phyloP scores from a whole-genome alignment of 2,797 vertebrate genomes.

The Staurois parvus region DNA sequence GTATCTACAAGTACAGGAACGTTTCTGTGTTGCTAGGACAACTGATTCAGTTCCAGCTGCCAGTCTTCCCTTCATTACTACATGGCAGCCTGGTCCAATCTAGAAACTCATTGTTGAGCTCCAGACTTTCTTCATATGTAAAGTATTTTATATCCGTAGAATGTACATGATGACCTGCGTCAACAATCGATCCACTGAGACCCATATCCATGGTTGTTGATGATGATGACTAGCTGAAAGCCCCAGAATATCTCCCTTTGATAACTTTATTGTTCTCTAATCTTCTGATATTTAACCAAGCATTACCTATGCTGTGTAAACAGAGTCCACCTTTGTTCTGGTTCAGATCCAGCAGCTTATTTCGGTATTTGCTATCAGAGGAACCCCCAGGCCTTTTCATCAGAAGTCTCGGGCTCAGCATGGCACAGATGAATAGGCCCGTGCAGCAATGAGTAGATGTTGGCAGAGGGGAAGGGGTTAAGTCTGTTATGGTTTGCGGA shows the following conservation, averaged over 20 bases:
- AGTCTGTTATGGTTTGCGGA: slow-evolving; percentile 27
- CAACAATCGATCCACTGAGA: neutral
- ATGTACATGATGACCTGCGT: neutral
- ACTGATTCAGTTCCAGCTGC: neutral
- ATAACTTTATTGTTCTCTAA: neutral
- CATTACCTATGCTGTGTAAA: neutral
- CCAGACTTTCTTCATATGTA: too few relatives aligned
- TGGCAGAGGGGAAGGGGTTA: slow-evolving; percentile 19
- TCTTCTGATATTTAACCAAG: neutral
- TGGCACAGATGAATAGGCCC: neutral
- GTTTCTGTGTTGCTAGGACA: neutral
- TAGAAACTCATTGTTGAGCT: neutral
- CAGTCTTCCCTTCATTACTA: neutral
- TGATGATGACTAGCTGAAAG: neutral
- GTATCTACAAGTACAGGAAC: neutral
- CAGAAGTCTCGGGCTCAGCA: neutral
- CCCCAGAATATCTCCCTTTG: neutral
- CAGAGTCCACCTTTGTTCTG: neutral
- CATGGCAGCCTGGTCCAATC: too few relatives aligned
- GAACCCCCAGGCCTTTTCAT: neutral
- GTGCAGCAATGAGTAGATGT: too few relatives aligned
- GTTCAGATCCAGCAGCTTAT: neutral
- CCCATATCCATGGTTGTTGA: neutral
- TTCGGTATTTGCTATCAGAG: too few relatives aligned
- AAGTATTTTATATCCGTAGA: too few relatives aligned